Base-by-base conservation (phyloP, 2,113 vertebrate genomes). In the Anhinga rufa region DNA sequence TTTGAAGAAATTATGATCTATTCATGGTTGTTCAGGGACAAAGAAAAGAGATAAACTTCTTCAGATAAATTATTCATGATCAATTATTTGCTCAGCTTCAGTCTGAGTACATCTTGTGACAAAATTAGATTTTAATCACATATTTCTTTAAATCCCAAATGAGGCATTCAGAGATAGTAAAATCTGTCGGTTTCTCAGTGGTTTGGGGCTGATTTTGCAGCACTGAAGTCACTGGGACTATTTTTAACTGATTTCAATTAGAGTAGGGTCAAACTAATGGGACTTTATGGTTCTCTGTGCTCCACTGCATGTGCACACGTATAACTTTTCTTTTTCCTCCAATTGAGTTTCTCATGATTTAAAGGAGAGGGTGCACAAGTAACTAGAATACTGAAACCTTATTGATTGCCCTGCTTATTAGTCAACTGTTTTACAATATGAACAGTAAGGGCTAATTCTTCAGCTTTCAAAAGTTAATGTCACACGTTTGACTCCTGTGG, bases 121-220 rank as follows among this genome's bases (percentile, higher is more conserved):
- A 91, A 94, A 96, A 96, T 95, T 95, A 95, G 93, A 97, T 95
- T 95, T 97, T 96, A 97, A 97, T 96, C 84, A 95, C 74, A 95
- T 89, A 93, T 94, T 96, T 95, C 89, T 95, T 95, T 92, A 94
- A 92, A 89, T 87, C 84, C 40, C 81, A 96, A 94, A 95, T 94
- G 91, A 95, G 74, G 55, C 84, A 92, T 95, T 96, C 76, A 88
- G 80, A 69, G 69, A 90, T 4, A 76, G 78, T 79, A 95, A 96
- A 96, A 90, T 82, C 74, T 89, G 28, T 76, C 2, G 7, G 49
- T 65, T 92, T 95, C 91, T 85, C 0, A 0, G 75, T 71, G 70
- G 60, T 94, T 94, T 87, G 74, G 64, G 87, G 29, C 66, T 92
- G 84, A 91, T 92, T 82, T 36, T 91, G 65, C 57, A 87, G 55